phyloP scores from a whole-genome alignment of 2,888 invertebrate genomes.

The Drosophila nr. medialis region DNA sequence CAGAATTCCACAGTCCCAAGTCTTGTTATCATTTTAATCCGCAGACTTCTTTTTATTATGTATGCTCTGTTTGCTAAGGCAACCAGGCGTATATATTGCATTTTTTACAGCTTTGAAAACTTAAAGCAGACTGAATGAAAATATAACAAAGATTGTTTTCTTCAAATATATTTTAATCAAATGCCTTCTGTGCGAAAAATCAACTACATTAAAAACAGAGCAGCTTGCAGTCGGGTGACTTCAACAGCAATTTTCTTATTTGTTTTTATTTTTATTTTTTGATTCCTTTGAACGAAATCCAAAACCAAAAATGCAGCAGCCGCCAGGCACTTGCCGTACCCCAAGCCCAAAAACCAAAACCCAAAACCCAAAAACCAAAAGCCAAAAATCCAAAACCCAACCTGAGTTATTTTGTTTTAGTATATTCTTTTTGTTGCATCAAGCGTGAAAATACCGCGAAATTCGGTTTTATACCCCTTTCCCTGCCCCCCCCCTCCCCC shows the following conservation, averaged over 20 bases:
- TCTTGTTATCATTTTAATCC: constrained; percentile 81
- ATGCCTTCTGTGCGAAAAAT: neutral
- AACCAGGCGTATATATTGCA: neutral
- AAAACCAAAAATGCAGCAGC: constrained; percentile 69
- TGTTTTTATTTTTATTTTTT: constrained; percentile 1
- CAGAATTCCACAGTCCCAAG: constrained; percentile 30
- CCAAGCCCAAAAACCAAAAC: constrained; percentile 20
- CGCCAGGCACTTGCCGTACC: constrained; percentile 43
- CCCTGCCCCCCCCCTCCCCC: neutral
- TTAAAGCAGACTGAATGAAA: neutral
- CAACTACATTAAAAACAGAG: neutral
- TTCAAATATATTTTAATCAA: neutral
- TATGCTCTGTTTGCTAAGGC: neutral
- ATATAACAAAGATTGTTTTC: neutral
- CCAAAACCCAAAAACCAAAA: constrained; percentile 1
- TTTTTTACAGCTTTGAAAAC: neutral
- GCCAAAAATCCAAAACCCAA: constrained; percentile 6
- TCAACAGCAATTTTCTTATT: constrained; percentile 1
- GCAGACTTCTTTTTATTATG: constrained; percentile 8
- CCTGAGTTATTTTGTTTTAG: constrained; percentile 11
- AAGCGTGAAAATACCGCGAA: constrained; percentile 84
- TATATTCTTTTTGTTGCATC: constrained; percentile 32
- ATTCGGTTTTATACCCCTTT: constrained; percentile 49
- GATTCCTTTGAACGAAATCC: constrained; percentile 81
- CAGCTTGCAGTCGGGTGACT: neutral